These are phyloP conservation scores for Arenaria interpres DNA, from an alignment of 2,113 vertebrate species.

Conservation along the genomic window DNA sequence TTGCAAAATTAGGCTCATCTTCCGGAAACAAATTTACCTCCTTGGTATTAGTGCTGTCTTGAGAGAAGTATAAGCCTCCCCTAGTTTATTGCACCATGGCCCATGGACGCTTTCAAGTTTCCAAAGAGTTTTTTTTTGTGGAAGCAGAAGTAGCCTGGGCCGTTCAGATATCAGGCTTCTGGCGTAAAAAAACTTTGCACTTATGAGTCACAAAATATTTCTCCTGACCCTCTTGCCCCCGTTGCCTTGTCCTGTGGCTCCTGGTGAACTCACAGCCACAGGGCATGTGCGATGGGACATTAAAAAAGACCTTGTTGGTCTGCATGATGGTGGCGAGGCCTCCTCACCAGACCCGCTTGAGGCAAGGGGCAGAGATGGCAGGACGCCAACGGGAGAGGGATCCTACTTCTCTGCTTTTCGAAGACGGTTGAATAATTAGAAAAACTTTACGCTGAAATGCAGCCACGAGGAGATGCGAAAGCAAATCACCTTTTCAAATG, in stretches of 20 bases:
- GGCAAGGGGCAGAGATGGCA: neutral
- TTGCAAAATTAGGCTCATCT: neutral
- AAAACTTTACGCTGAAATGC: neutral
- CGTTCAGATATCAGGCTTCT: neutral
- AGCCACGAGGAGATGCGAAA: neutral
- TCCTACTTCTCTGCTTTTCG: neutral
- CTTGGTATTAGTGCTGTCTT: neutral
- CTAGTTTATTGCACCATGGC: neutral
- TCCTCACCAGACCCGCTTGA: neutral
- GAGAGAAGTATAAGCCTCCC: neutral
- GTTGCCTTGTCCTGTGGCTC: neutral
- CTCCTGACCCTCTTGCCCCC: neutral
- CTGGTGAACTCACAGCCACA: neutral
- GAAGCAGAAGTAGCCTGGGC: neutral
- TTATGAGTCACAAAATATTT: neutral
- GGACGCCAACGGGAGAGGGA: accelerated
- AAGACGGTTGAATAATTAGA: neutral
- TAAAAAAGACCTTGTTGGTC: neutral
- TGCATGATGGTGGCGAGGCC: neutral
- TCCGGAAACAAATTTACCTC: neutral
- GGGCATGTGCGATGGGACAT: accelerated
- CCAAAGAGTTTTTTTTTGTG: neutral
- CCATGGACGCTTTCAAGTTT: neutral
- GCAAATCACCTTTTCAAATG: neutral
- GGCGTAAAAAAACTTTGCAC: neutral